These are phyloP conservation scores for Gerris buenoi DNA, from an alignment of 1,140 invertebrate species.

Conservation along the genomic window DNA sequence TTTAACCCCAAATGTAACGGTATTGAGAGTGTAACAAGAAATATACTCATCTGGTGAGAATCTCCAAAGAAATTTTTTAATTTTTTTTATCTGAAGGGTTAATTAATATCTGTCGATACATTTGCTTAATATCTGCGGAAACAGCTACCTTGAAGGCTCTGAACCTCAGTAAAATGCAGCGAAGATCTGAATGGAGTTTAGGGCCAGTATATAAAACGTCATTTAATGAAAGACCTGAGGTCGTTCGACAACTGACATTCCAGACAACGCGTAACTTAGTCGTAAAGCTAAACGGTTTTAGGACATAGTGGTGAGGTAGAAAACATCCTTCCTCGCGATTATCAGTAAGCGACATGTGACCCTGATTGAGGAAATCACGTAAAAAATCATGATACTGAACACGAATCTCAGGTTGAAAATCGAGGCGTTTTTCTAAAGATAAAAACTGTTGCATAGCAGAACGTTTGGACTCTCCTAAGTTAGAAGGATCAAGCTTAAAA, in stretches of 20 bases:
- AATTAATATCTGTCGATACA: background rate
- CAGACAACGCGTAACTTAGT: slow-evolving; percentile 25
- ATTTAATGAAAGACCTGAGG: slow-evolving; percentile 24
- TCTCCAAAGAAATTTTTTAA: background rate
- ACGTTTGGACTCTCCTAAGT: background rate
- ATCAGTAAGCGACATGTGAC: background rate
- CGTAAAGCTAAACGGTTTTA: slow-evolving; percentile 3
- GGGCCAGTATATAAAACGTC: slow-evolving; percentile 20
- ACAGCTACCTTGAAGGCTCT: slow-evolving; percentile 16
- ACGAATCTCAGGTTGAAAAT: background rate
- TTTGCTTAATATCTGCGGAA: slow-evolving; percentile 7
- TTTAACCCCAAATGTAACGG: background rate
- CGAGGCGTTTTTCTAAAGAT: background rate
- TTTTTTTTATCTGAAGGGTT: background rate
- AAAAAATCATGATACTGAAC: background rate
- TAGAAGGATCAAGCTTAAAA: background rate
- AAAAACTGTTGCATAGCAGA: background rate
- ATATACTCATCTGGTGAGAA: background rate
- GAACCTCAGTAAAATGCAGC: slow-evolving; percentile 8
- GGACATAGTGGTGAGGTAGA: background rate
- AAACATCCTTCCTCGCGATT: background rate
- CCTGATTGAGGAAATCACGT: background rate
- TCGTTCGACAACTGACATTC: slow-evolving; percentile 22
- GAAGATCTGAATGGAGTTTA: slow-evolving; percentile 15
- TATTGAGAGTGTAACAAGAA: background rate